phyloP scores from a whole-genome alignment of 1,140 invertebrate species.

The Calephelis nemesis region DNA sequence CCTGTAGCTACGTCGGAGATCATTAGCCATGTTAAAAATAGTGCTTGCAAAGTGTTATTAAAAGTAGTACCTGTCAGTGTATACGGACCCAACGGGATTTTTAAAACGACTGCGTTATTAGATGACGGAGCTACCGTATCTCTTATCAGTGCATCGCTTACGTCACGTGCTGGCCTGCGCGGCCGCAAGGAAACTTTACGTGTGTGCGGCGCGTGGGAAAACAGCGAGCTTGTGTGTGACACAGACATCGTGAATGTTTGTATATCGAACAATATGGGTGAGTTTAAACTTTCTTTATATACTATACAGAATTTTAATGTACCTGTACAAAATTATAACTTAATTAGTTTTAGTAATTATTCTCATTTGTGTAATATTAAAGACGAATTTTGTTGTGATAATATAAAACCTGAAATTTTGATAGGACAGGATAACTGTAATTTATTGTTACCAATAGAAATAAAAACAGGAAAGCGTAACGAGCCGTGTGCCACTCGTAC shows the following conservation, averaged over 20 bases:
- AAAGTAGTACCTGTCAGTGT: constrained; percentile 7
- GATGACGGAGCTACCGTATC: constrained; percentile 2
- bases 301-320: no score
- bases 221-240: background rate
- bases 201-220: constrained; percentile 7
- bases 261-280: no score
- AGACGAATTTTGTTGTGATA: no score
- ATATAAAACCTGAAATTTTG: no score
- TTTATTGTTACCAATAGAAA: background rate
- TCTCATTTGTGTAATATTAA: no score
- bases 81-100: background rate
- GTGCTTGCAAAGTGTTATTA: background rate
- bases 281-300: background rate
- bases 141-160: background rate
- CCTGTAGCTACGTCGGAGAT: background rate
- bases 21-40: background rate
- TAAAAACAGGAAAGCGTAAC: no score
- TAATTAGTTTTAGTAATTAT: no score
- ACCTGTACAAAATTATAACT: no score
- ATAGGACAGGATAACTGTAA: constrained; percentile 7
- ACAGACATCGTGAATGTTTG: background rate
- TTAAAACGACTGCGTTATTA: background rate
- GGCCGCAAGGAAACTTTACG: background rate
- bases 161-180: background rate
- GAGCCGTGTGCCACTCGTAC: no score